A percentile compares a stretch with the other conserved stretches of the same genome.
Evolutionary conservation across 2,113 vertebrate genomes (phyloP).

Genomic region (rat (Rattus norvegicus)): DNA sequence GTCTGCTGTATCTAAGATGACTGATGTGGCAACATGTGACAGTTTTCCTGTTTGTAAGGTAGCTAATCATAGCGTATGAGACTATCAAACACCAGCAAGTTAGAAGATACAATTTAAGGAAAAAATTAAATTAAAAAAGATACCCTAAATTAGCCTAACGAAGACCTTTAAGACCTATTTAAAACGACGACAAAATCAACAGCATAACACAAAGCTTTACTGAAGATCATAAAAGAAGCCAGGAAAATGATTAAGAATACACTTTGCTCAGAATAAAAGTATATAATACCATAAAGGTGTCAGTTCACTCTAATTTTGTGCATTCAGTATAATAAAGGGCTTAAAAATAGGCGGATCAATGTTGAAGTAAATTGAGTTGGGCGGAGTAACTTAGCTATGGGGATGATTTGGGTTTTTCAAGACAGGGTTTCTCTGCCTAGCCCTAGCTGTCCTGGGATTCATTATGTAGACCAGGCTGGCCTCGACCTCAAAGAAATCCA

Average conservation of each 20-base stretch:
- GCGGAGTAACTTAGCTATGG: not conserved
- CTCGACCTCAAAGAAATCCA: not conserved
- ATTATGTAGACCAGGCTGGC: not conserved
- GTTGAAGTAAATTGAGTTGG: constrained; percentile 25
- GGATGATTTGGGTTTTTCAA: not conserved
- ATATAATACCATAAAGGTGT: not conserved
- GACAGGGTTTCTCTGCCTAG: not conserved
- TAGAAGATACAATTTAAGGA: not conserved
- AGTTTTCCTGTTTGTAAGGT: constrained; percentile 6
- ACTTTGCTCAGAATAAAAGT: not conserved
- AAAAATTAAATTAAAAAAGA: not conserved
- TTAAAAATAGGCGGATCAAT: not conserved
- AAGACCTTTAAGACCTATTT: not conserved
- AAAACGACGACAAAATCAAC: not conserved
- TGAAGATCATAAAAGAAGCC: constrained; percentile 18
- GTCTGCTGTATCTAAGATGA: not conserved
- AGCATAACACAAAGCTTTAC: not conserved
- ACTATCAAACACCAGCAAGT: not conserved
- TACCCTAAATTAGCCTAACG: not conserved
- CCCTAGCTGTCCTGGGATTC: not conserved
- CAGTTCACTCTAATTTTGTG: constrained; percentile 12
- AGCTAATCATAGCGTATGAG: not conserved
- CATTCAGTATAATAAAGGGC: not conserved
- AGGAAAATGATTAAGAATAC: not conserved
- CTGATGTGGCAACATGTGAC: not conserved